Conservation (phyloP, 2,888 invertebrate species). For the Xestia ashworthii region DNA sequence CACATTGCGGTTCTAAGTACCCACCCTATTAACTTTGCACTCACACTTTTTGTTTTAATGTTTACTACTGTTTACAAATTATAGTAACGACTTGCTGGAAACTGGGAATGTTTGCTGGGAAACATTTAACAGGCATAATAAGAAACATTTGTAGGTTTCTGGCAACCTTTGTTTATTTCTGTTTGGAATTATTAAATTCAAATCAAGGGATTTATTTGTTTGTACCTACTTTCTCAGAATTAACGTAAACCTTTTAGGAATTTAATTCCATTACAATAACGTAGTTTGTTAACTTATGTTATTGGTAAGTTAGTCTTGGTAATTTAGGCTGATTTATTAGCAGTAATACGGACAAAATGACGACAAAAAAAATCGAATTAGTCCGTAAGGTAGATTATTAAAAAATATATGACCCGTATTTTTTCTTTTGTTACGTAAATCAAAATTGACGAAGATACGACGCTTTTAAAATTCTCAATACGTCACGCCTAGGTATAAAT, state of each 20-base stretch:
- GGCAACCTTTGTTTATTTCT: slow-evolving; percentile 34
- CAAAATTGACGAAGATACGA: too few relatives aligned
- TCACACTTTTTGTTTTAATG: slow-evolving; percentile 64
- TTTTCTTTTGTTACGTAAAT: too few relatives aligned
- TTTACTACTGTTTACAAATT: slow-evolving; percentile 51
- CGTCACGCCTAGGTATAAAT: too few relatives aligned
- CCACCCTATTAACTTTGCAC: slow-evolving; percentile 62
- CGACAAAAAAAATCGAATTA: too few relatives aligned
- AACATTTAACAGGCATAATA: slow-evolving; percentile 38
- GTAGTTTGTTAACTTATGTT: background rate
- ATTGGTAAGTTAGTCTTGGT: background rate
- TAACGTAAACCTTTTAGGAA: background rate
- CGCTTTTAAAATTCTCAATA: too few relatives aligned
- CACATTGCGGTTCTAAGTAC: slow-evolving; percentile 59
- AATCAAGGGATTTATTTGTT: slow-evolving; percentile 6
- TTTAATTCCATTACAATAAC: background rate
- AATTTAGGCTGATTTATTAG: background rate
- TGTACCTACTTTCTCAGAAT: background rate
- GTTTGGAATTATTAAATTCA: slow-evolving; percentile 35
- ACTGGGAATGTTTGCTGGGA: slow-evolving; percentile 34
- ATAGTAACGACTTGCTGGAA: slow-evolving; percentile 50
- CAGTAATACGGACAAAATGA: background rate
- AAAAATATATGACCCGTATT: too few relatives aligned
- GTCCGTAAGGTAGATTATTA: too few relatives aligned
- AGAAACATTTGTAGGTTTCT: slow-evolving; percentile 35